Conservation (phyloP, 2,888 invertebrate genomes). For the Thereva unica region DNA sequence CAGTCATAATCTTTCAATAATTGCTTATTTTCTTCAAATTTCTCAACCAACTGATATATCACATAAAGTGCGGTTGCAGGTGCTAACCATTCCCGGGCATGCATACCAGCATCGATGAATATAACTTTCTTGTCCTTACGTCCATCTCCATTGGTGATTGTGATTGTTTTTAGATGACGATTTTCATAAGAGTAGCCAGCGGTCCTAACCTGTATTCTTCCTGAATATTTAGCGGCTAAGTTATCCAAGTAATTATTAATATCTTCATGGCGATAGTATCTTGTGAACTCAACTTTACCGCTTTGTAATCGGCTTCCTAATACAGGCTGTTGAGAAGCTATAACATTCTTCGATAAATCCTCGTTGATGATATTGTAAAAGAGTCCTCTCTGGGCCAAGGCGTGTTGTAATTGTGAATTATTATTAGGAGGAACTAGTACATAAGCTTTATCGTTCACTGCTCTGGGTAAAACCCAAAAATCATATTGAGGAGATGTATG, state of each 20-base stretch:
- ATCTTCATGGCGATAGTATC: conserved; percentile 50
- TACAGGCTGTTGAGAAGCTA: too few species aligned
- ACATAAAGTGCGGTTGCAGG: conserved; percentile 64
- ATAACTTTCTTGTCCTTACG: conserved; percentile 60
- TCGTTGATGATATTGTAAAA: too few species aligned
- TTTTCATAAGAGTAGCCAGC: conserved; percentile 66
- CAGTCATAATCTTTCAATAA: conserved; percentile 66
- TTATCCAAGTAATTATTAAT: conserved; percentile 61
- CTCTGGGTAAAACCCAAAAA: too few species aligned
- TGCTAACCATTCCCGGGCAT: conserved; percentile 72
- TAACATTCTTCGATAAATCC: too few species aligned
- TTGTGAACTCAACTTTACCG: conserved; percentile 46
- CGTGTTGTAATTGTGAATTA: too few species aligned
- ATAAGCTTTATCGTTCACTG: too few species aligned
- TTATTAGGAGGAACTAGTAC: too few species aligned
- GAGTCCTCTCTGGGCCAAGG: too few species aligned
- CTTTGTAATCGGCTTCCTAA: neutral
- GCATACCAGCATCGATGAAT: conserved; percentile 64
- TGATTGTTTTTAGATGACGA: conserved; percentile 64
- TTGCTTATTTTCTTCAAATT: conserved; percentile 55
- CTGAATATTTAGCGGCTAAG: conserved; percentile 60
- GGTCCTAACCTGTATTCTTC: conserved; percentile 61
- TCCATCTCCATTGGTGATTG: conserved; percentile 61
- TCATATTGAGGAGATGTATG: too few species aligned
- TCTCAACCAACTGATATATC: conserved; percentile 63